Evolutionary conservation across 2,888 invertebrate species (phyloP), one percentile per base, ranked within the genome.

Genomic region (Atrina japonica): DNA sequence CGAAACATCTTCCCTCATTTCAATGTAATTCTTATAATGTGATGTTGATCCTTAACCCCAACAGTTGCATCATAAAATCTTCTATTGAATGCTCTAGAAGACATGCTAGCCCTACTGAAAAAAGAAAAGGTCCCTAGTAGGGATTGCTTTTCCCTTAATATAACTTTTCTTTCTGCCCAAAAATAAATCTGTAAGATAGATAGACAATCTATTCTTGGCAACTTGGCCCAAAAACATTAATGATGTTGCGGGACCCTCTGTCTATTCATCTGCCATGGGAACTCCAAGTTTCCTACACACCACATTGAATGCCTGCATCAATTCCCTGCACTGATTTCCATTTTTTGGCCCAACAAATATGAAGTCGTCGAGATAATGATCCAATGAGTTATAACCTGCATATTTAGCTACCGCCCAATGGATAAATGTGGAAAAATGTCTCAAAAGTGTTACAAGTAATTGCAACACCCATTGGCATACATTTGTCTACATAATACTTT

Each of bases 71-170:
- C 56, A 63, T 63, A 63, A 52, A 66, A 71, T 1, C 66, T 41
- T 27, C 66, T 61, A 14, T 61, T 71, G 18, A 66, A 71, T 2
- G 66, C 58, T 21, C 58, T 35, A 14, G 41, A 60, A 59, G 56
- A 30, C 7, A 50, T 18, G n/a, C 61, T 30, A n/a, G 66, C 56
- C 25, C 35, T 61, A 21, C 50, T 45, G 23, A 60, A 71, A 18
- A 66, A 66, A 41, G 71, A 66, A 21, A 75, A 23, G 11, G 53
- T 49, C 2, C 66, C 68, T 23, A 61, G 55, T 25, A 75, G 18
- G 2, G 70, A 76, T 45, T 73, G 70, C 27, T 73, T 49, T 14
- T 61, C 53, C 16, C 50, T 53, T 11, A 72, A 47, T 9, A 49
- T 66, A 7, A 58, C 45, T 35, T 68, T 75, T 16, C 27, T 52